Evolutionary conservation across 2,888 invertebrate genomes (phyloP).

Genomic region (Steromphala cineraria): DNA sequence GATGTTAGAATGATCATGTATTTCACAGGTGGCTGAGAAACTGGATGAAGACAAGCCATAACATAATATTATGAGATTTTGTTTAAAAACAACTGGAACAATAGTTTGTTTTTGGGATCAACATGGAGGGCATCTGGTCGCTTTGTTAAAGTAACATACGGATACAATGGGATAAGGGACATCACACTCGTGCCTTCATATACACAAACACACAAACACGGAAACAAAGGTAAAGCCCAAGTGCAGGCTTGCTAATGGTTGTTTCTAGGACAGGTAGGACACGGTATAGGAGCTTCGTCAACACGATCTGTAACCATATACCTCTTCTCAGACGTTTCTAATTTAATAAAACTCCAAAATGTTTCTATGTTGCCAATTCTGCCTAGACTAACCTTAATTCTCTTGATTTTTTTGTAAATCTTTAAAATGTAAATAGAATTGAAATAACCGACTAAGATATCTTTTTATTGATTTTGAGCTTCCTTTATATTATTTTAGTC

Average conservation of each 20-base stretch:
- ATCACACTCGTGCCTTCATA: neutral
- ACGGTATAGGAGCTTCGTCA: too few species aligned
- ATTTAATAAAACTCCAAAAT: too few species aligned
- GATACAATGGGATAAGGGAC: neutral
- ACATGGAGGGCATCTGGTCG: neutral
- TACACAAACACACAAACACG: neutral
- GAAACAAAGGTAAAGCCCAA: neutral
- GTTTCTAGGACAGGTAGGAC: too few species aligned
- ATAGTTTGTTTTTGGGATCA: neutral
- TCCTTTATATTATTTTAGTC: too few species aligned
- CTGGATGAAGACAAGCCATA: neutral
- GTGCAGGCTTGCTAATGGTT: neutral
- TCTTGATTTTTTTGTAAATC: too few species aligned
- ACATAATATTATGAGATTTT: slow-evolving; percentile 8
- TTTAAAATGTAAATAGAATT: too few species aligned
- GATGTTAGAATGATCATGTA: neutral
- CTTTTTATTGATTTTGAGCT: too few species aligned
- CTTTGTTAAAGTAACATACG: neutral
- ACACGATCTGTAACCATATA: too few species aligned
- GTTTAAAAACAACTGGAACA: neutral
- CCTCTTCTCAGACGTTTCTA: too few species aligned
- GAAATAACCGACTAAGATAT: too few species aligned
- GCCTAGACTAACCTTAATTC: too few species aligned
- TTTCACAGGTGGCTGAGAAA: slow-evolving; percentile 8
- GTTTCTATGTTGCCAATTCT: too few species aligned